Evolutionary conservation across 2,113 vertebrate species (phyloP), one percentile per base, ranked within the genome.

Genomic region (Sclerurus mexicanus): DNA sequence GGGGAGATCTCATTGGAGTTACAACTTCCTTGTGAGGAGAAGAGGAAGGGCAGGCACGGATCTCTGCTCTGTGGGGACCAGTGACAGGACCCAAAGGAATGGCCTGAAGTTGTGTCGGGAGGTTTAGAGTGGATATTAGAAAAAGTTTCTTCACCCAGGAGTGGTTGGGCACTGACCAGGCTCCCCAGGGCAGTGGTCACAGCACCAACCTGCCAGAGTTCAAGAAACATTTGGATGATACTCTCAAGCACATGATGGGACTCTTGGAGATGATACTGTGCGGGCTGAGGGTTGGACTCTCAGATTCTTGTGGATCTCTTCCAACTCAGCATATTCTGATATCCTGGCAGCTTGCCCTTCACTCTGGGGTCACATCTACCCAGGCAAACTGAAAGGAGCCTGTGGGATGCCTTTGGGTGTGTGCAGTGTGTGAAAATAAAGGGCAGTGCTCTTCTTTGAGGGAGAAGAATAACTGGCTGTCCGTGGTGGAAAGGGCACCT

Each of bases 301-400:
- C 11, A 37, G 52, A 55, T 55, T 30, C 30, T 55, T 31, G 10
- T 55, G n/a, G 23, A 15, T 59, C 58, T 23, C 14, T 59, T 59
- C 23, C n/a, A 37, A 7, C 23, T 59, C 58, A 17, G 23, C n/a
- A 59, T 37, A 15, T 58, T 25, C 22, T 37, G 35, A 37, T 37
- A 37, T 67, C 22, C 21, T 40, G 28, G 28, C 35, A 62, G 12
- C 22, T 75, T 74, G 31, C 19, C 17, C 60, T 23, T 68, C 23
- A 7, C 35, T 44, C 7, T 21, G 13, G 56, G 42, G 20, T 33
- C 0, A 1, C 0, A 3, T 55, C 27, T 20, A 18, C 14, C 31
- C 14, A 14, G 8, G 20, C 17, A 3, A 22, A 18, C 12, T 20
- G 21, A 46, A 28, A 46, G 14, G 6, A 7, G 12, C 1, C 2